Evolutionary conservation across 2,113 vertebrate species (phyloP), one percentile per base, ranked within the genome.

Genomic region (Pseudorhombus dupliciocellatus): DNA sequence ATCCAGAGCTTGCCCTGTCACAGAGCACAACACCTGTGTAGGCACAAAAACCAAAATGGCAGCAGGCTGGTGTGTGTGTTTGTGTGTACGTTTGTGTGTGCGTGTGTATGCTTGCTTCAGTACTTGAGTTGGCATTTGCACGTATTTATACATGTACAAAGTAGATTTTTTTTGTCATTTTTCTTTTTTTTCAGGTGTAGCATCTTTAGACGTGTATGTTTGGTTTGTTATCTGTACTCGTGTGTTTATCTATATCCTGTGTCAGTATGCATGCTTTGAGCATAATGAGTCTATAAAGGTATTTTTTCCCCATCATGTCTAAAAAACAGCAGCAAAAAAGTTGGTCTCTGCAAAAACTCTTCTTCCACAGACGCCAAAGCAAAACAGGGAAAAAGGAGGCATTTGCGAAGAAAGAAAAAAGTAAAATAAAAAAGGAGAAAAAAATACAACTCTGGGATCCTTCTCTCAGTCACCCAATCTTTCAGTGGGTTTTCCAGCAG

Each of bases 41-140:
- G 93, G 93, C 93, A 94, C 93, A 91, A 93, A 94, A 94, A 94
- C 92, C 92, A 92, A 94, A 93, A 94, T 93, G 92, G 93, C 93
- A 94, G 93, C 93, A 93, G 92, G 91, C 92, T 94, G 92, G 92
- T 93, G 91, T 91, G 91, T 92, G 85, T 94, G 81, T 90, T 57
- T 55, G 52, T 26, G 57, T 48, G 12, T 57, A 48, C 2, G 42
- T 60, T 42, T 61, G 62, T 70, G 61, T 56, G 62, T 78, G 79
- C 58, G 62, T 70, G 61, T 56, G 62, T 78, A 77, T 84, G 79
- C 86, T 77, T 84, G 78, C 86, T 85, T 89, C 78, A 88, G 86
- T 90, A 84, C 87, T 89, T 88, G 75, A 88, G 82, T 90, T 92
- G 90, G 90, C 86, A 88, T 89, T 84, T 91, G 85, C 89, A 91